These are phyloP conservation scores for Peromyscus eremicus DNA, from an alignment of 2,797 vertebrate genomes.

Conservation along the genomic window DNA sequence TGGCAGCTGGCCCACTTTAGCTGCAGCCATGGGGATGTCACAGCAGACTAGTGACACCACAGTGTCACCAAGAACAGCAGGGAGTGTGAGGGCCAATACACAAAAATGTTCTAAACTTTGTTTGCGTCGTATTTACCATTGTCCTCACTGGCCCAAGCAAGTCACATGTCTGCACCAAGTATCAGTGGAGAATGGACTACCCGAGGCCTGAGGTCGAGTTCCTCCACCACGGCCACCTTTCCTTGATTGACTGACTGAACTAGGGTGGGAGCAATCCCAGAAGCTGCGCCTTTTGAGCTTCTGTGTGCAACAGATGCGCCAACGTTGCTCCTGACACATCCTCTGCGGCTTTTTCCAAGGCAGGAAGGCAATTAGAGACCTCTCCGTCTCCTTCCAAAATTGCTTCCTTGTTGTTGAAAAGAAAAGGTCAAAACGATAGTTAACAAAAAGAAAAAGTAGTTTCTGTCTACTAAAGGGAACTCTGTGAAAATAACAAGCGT, in stretches of 20 bases:
- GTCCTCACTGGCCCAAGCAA: not conserved
- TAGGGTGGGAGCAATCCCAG: not conserved
- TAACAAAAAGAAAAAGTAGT: constrained; percentile 61
- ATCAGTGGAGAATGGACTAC: not conserved
- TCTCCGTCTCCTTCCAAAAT: constrained; percentile 23
- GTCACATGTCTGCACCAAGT: not conserved
- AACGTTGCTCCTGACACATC: not conserved
- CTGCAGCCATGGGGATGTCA: not conserved
- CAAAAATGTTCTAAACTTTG: not conserved
- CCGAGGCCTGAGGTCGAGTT: not conserved
- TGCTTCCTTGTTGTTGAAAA: not conserved
- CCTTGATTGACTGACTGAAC: not conserved
- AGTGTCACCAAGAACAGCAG: not conserved
- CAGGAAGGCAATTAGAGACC: not conserved
- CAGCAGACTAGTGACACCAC: constrained; percentile 5
- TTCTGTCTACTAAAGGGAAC: not conserved
- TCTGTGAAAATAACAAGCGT: constrained; percentile 51
- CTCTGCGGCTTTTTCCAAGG: not conserved
- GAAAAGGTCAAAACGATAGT: constrained; percentile 36
- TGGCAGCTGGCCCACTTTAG: not conserved
- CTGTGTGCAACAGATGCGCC: not conserved
- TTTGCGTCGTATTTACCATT: not conserved
- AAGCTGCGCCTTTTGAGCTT: not conserved
- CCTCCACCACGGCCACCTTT: not conserved
- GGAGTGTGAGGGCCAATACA: not conserved